Conservation (phyloP, 2,797 vertebrate genomes). For the Gobionotothen gibberifrons region DNA sequence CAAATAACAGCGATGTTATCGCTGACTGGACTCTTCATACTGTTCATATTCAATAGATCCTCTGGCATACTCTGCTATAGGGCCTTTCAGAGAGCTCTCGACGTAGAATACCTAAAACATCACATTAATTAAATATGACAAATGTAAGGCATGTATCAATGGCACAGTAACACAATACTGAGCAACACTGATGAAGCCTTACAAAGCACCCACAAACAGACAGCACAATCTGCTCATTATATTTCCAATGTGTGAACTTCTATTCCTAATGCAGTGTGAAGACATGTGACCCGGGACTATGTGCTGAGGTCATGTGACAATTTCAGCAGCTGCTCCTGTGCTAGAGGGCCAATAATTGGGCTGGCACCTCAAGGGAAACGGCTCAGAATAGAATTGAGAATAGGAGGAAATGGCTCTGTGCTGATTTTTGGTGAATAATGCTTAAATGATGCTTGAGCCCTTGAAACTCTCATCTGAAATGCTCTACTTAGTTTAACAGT, state of each 20-base stretch:
- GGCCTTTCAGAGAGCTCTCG: conserved; percentile 4
- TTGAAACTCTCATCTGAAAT: conserved; percentile 8
- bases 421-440: conserved; percentile 48
- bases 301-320: conserved; percentile 57
- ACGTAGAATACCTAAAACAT: background rate
- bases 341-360: conserved; percentile 61
- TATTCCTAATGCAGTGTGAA: conserved; percentile 42
- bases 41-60: conserved; percentile 26
- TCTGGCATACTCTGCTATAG: conserved; percentile 18
- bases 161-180: background rate
- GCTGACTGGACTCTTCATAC: conserved; percentile 39
- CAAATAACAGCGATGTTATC: conserved; percentile 42
- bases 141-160: conserved; percentile 1
- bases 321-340: conserved; percentile 58
- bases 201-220: conserved; percentile 15
- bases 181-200: conserved; percentile 11
- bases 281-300: conserved; percentile 33
- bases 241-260: conserved; percentile 35
- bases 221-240: background rate
- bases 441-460: conserved; percentile 28
- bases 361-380: conserved; percentile 57
- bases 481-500: conserved; percentile 1
- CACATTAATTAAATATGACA: conserved; percentile 42
- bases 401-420: conserved; percentile 44
- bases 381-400: conserved; percentile 70